phyloP scores from a whole-genome alignment of 2,113 vertebrate species.

The Atherinomorus stipes region DNA sequence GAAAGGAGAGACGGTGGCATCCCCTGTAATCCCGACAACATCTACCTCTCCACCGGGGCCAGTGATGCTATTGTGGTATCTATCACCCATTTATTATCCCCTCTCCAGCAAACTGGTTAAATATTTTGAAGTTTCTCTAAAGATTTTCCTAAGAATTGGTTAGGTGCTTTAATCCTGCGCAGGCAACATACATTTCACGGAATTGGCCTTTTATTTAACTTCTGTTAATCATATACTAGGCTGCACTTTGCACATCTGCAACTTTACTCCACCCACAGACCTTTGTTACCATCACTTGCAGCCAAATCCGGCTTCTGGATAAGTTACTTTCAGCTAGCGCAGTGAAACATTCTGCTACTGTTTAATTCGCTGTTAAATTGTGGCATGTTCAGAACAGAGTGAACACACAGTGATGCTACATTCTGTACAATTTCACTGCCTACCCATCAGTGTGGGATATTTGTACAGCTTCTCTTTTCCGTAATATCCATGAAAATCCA shows the following conservation, averaged over 20 bases:
- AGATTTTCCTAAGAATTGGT: not conserved
- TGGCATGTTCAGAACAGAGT: not conserved
- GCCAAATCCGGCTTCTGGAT: conserved; percentile 11
- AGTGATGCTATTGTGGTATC: conserved; percentile 89
- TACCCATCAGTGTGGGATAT: not conserved
- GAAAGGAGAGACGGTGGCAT: conserved; percentile 88
- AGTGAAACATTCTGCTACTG: not conserved
- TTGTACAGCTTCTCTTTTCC: not conserved
- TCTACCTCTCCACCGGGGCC: conserved; percentile 91
- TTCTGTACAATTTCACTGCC: not conserved
- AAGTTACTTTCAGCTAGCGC: not conserved
- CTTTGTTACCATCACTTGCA: conserved; percentile 33
- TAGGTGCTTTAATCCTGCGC: no score
- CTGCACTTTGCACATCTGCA: conserved; percentile 43
- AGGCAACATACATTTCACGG: not conserved
- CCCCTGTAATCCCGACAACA: conserved; percentile 81
- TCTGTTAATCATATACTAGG: conserved; percentile 59
- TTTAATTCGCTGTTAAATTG: not conserved
- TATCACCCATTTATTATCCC: not conserved
- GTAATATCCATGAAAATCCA: not conserved
- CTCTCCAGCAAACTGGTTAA: not conserved
- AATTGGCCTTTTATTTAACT: not conserved
- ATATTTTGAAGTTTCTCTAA: not conserved
- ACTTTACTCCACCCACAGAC: conserved; percentile 24
- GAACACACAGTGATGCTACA: conserved; percentile 4